A percentile compares a stretch with the other conserved stretches of the same genome.
Evolutionary conservation across 2,113 vertebrate genomes (phyloP).

Genomic region (Callopanchax toddi): DNA sequence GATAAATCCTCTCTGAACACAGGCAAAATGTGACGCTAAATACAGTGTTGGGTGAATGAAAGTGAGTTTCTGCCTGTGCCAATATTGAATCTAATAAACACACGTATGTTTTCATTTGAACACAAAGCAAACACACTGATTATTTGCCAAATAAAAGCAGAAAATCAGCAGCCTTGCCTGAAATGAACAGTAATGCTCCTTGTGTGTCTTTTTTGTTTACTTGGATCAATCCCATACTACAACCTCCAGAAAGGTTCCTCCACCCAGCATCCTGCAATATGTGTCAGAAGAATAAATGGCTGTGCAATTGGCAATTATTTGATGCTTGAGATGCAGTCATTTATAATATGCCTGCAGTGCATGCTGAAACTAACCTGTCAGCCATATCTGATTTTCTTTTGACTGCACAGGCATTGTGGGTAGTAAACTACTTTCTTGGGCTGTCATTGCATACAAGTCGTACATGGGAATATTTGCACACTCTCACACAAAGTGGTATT

Average conservation of each 20-base stretch:
- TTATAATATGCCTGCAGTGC: constrained; percentile 8
- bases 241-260: constrained; percentile 7
- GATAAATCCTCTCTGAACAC: background rate
- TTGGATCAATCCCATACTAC: constrained; percentile 2
- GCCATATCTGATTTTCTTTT: background rate
- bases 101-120: background rate
- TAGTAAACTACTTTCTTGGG: constrained; percentile 5
- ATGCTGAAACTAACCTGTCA: constrained; percentile 12
- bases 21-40: background rate
- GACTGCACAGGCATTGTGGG: constrained; percentile 1
- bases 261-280: constrained; percentile 4
- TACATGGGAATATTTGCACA: constrained; percentile 7
- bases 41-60: background rate
- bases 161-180: constrained; percentile 8
- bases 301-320: constrained; percentile 15
- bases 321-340: constrained; percentile 6
- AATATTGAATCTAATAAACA: constrained; percentile 3
- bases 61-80: background rate
- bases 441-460: background rate
- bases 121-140: background rate
- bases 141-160: background rate
- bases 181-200: background rate
- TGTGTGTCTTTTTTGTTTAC: constrained; percentile 3
- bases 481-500: background rate
- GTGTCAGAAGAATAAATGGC: constrained; percentile 14